Evolutionary conservation across 2,797 vertebrate species (phyloP), one percentile per base, ranked within the genome.

Genomic region (Sebastes glaucus): DNA sequence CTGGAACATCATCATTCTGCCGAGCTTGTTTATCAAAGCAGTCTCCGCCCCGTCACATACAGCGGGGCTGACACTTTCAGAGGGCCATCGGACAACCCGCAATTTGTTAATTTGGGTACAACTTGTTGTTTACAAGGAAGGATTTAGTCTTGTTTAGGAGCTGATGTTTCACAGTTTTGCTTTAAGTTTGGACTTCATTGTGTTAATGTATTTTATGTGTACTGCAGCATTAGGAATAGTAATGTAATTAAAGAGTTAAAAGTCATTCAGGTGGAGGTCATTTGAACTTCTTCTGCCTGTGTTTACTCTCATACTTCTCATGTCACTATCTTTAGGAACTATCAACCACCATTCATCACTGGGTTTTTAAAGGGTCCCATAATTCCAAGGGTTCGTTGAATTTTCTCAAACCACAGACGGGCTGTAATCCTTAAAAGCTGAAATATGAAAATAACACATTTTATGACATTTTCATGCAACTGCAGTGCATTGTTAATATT

Each of bases 1-100:
- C 74, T 30, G n/a, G 84, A 93, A 91, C 87, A 93, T 93, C 89
- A 92, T 92, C 87, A 90, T 91, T 92, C 89, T 86, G 90, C 75
- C 10, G 27, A 62, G 84, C 85, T 78, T 87, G 82, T 94, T 90
- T 90, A 90, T 92, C 87, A 88, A 85, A 71, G 71, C 60, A 56
- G 75, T 81, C 83, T 78, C 83, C 67, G 30, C 74, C 80, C 74
- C 32, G 20, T 93, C 84, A 82, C 76, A 87, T 83, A 60, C 74
- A 59, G 69, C 35, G 4, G 38, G 53, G 11, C 70, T 69, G 80
- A 86, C 73, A 72, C 62, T 68, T 83, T 77, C 81, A 63, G 63
- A 63, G 57, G 72, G 80, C 57, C 77, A 32, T 78, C 25, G 30
- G 72, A 68, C 68, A 77, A 78, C 64, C 77, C 27, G 5, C 87